Evolutionary conservation across 2,797 vertebrate species (phyloP).

Genomic region (Potorous gilbertii): DNA sequence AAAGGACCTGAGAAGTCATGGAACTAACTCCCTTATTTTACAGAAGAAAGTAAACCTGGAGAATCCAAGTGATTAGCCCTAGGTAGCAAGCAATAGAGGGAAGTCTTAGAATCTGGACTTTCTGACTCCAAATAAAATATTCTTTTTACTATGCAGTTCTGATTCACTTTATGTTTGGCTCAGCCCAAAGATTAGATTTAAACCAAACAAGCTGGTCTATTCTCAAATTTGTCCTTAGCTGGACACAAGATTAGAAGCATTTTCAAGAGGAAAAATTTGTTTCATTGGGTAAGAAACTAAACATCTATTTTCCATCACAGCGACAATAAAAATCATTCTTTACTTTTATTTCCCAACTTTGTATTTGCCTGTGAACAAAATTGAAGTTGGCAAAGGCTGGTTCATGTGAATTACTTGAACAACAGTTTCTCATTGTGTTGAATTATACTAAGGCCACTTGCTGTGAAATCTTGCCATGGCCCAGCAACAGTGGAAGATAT

Average conservation of each 20-base stretch:
- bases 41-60: not conserved
- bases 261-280: constrained; percentile 41
- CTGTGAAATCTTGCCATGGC: constrained; percentile 62
- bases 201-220: constrained; percentile 36
- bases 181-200: constrained; percentile 55
- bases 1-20: not conserved
- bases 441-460: constrained; percentile 43
- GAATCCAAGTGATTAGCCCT: not conserved
- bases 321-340: constrained; percentile 71
- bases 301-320: constrained; percentile 58
- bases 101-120: not conserved
- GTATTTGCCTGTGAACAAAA: constrained; percentile 67
- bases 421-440: constrained; percentile 70
- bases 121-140: not conserved
- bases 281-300: constrained; percentile 53
- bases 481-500: constrained; percentile 56
- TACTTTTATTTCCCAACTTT: constrained; percentile 61
- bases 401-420: constrained; percentile 63
- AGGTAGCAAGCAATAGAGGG: not conserved
- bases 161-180: constrained; percentile 22
- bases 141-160: not conserved
- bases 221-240: constrained; percentile 47
- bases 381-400: constrained; percentile 60
- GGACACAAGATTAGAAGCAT: constrained; percentile 45
- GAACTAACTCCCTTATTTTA: not conserved